phyloP scores from a whole-genome alignment of 2,888 invertebrate genomes.

The Scaptomyza tumidula region DNA sequence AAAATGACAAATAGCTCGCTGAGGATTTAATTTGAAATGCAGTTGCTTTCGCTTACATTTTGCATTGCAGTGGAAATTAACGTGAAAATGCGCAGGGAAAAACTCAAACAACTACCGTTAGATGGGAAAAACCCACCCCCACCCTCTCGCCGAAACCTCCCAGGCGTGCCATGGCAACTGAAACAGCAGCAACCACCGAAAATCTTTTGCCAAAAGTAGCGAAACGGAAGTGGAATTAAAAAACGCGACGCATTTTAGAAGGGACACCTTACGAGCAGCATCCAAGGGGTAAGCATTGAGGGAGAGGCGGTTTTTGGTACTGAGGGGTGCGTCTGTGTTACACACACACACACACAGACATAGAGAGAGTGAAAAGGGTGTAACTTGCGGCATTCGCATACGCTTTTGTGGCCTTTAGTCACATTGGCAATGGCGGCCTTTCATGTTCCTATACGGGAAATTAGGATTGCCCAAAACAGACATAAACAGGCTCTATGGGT shows the following conservation, averaged over 20 bases:
- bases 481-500: conserved; percentile 46
- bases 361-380: conserved; percentile 33
- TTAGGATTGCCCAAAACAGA: conserved; percentile 58
- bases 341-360: neutral
- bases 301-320: conserved; percentile 9
- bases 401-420: conserved; percentile 25
- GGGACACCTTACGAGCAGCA: conserved; percentile 54
- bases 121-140: conserved; percentile 42
- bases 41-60: conserved; percentile 39
- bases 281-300: neutral
- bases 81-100: conserved; percentile 52
- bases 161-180: conserved; percentile 44
- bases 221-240: conserved; percentile 63
- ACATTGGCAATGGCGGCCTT: conserved; percentile 48
- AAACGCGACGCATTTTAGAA: conserved; percentile 48
- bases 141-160: neutral
- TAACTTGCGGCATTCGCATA: conserved; percentile 16
- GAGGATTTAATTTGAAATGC: conserved; percentile 79
- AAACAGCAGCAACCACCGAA: conserved; percentile 63
- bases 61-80: conserved; percentile 71
- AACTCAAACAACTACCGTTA: conserved; percentile 26
- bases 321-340: conserved; percentile 37
- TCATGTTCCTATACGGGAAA: conserved; percentile 68
- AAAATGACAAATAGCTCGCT: conserved; percentile 76
- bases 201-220: conserved; percentile 44